Evolutionary conservation across 2,888 invertebrate genomes (phyloP).

Genomic region (Andrena minutula): DNA sequence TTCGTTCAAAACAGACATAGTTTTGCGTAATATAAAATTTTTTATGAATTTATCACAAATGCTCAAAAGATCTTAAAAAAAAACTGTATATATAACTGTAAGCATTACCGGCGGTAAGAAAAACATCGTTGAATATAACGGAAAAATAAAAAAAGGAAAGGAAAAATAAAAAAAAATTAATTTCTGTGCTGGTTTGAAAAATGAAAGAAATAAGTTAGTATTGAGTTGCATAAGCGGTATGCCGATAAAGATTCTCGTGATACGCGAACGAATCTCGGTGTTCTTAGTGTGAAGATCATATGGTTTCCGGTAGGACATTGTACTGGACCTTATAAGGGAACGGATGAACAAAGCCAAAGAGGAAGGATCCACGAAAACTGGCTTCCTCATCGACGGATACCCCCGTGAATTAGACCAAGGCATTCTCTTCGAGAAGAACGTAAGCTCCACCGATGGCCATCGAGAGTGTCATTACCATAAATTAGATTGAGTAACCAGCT

Average conservation of each 20-base stretch:
- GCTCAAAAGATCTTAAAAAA: no score
- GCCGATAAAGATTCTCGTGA: not conserved
- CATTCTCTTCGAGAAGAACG: constrained; percentile 88
- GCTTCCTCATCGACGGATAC: constrained; percentile 91
- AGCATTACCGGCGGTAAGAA: no score
- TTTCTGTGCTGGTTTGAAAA: no score
- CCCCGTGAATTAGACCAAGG: constrained; percentile 90
- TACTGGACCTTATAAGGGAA: constrained; percentile 93
- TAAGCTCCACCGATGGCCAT: constrained; percentile 57
- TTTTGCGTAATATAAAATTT: no score
- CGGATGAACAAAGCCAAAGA: constrained; percentile 90
- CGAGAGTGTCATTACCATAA: not conserved
- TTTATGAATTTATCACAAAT: no score
- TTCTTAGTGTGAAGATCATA: constrained; percentile 58
- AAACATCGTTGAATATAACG: no score
- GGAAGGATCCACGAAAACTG: constrained; percentile 85
- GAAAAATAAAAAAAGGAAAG: no score
- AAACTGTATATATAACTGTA: no score
- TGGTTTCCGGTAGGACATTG: constrained; percentile 88
- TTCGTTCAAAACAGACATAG: no score
- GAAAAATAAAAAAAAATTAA: no score
- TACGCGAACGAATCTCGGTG: constrained; percentile 25
- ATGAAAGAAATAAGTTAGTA: no score
- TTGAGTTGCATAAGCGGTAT: no score
- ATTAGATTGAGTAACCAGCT: not conserved